A percentile compares a stretch with the other conserved stretches of the same genome.
phyloP scores from a whole-genome alignment of 2,888 invertebrate species.

The Amiota minor region DNA sequence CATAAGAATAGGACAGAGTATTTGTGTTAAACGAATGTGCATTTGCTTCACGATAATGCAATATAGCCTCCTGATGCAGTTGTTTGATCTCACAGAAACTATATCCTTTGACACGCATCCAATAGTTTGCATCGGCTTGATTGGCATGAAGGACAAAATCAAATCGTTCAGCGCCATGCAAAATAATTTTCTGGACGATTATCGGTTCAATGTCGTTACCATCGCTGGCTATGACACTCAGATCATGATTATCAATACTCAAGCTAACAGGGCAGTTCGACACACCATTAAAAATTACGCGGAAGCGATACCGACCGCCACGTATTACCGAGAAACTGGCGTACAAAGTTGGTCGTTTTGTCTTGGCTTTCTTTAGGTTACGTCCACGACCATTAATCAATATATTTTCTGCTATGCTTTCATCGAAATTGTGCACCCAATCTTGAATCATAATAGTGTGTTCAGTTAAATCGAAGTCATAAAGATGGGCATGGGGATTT shows the following conservation, averaged over 20 bases:
- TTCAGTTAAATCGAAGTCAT: slow-evolving; percentile 66
- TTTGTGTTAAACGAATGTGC: slow-evolving; percentile 48
- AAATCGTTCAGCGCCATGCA: slow-evolving; percentile 67
- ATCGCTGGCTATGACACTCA: slow-evolving; percentile 65
- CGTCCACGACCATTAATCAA: slow-evolving; percentile 67
- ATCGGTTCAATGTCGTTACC: slow-evolving; percentile 69
- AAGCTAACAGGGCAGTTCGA: slow-evolving; percentile 67
- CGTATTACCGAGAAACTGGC: slow-evolving; percentile 59
- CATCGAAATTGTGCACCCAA: slow-evolving; percentile 64
- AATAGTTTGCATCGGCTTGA: slow-evolving; percentile 63
- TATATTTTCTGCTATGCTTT: slow-evolving; percentile 60
- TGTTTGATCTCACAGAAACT: slow-evolving; percentile 60
- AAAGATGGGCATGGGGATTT: slow-evolving; percentile 60
- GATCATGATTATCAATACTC: slow-evolving; percentile 64
- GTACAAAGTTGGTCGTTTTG: slow-evolving; percentile 56
- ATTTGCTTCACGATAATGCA: slow-evolving; percentile 65
- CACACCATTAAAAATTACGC: slow-evolving; percentile 67
- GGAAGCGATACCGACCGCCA: slow-evolving; percentile 68
- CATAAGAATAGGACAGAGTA: slow-evolving; percentile 59
- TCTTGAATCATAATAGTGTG: slow-evolving; percentile 68
- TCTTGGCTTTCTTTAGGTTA: slow-evolving; percentile 47
- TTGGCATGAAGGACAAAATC: slow-evolving; percentile 68
- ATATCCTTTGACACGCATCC: slow-evolving; percentile 68
- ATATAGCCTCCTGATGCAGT: slow-evolving; percentile 66
- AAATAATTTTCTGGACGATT: slow-evolving; percentile 61